Base-by-base conservation (phyloP, 2,113 vertebrate genomes). In the Eira barbara region DNA sequence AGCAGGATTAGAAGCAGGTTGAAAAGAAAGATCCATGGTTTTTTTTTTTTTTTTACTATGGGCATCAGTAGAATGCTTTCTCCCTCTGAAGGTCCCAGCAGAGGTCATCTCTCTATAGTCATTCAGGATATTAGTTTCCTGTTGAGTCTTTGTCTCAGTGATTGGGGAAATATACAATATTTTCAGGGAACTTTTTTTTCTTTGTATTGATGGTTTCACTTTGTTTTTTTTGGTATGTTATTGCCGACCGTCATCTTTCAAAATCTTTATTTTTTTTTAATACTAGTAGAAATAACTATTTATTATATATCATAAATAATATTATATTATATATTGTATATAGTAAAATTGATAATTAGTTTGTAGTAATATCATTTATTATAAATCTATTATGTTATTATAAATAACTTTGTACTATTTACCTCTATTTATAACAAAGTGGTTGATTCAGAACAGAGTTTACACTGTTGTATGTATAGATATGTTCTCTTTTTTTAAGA, bases 201-300 rank as follows among this genome's bases (percentile, higher is more conserved):
- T 91, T 85, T 57, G 69, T 17, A 65, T 76, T 47, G 42, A 61
- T 83, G 18, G 20, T 86, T 81, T 96, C 15, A 94, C 76, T 97
- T 95, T 96, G 39, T 94, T 95, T 57, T 91, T 94, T 97, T 88
- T 86, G 91, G 65, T 93, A n/a, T 18, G 88, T 94, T 84, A 84
- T 93, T 95, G 86, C 6, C 20, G 17, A 57, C 95, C 34, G 45
- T 93, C 36, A 95, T 93, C n/a, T 92, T 92, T 97, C 15, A 91
- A 93, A 90, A 57, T 9, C 73, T 59, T 91, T 84, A 76, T 89
- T 80, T 82, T 86, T 91, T 91, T 86, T 91, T 74, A 83, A 73
- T 9, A 93, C 25, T 86, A 71, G 39, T 88, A 89, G 69, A 93
- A 95, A 92, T 83, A 96, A 87, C 10, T 92, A 29, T 45, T 74